Percentiles rank a stretch among this genome's conserved stretches.
Conservation (phyloP, 1,140 invertebrate species). For the Cotesia glomerata region DNA sequence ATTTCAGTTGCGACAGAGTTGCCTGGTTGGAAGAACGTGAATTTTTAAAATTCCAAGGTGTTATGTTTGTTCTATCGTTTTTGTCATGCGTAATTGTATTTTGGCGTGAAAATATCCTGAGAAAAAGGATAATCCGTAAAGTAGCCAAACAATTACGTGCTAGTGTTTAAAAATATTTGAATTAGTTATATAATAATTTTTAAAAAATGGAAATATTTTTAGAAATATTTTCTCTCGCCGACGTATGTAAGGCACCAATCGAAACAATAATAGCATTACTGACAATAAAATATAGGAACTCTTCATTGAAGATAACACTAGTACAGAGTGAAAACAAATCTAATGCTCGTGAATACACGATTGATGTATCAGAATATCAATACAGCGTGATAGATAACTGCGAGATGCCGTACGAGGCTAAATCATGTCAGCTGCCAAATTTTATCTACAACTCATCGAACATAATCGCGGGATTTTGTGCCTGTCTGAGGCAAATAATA, state of each 20-base stretch:
- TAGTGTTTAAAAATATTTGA: slow-evolving; percentile 53
- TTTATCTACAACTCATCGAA: slow-evolving; percentile 66
- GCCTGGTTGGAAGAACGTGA: slow-evolving; percentile 76
- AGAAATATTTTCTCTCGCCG: slow-evolving; percentile 44
- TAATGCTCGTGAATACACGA: slow-evolving; percentile 40
- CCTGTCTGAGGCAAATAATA: slow-evolving; percentile 72
- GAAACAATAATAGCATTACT: slow-evolving; percentile 57
- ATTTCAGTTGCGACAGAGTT: slow-evolving; percentile 70
- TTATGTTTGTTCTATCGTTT: slow-evolving; percentile 72
- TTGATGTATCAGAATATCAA: slow-evolving; percentile 45
- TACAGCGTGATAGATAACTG: slow-evolving; percentile 41
- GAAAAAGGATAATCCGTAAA: slow-evolving; percentile 66
- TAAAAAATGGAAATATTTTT: slow-evolving; percentile 52
- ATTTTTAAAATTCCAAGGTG: slow-evolving; percentile 85
- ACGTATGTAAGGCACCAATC: slow-evolving; percentile 53
- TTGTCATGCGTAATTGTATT: slow-evolving; percentile 67
- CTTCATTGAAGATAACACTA: slow-evolving; percentile 42
- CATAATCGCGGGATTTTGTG: slow-evolving; percentile 74
- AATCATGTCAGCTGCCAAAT: slow-evolving; percentile 66
- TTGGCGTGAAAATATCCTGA: slow-evolving; percentile 66
- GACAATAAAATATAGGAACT: slow-evolving; percentile 56
- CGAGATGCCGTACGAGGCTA: slow-evolving; percentile 49
- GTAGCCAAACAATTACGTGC: slow-evolving; percentile 66
- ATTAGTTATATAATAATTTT: too few species aligned
- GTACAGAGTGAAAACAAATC: slow-evolving; percentile 38